These are phyloP conservation scores for Agrochola circellaris DNA, from an alignment of 2,888 invertebrate genomes.

Conservation along the genomic window DNA sequence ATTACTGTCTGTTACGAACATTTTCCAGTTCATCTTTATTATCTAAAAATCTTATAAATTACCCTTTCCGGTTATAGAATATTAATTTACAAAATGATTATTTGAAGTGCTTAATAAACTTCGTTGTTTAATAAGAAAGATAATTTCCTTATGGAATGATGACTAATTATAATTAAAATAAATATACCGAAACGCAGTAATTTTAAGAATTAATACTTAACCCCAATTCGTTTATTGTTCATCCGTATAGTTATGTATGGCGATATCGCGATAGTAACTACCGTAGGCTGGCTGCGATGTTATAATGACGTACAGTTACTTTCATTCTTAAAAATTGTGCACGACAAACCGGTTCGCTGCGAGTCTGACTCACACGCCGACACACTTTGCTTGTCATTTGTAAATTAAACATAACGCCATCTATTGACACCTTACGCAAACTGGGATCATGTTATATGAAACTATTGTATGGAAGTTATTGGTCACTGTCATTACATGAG, in stretches of 20 bases:
- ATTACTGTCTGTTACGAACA: conserved; percentile 36
- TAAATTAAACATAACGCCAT: conserved; percentile 52
- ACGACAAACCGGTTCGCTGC: conserved; percentile 45
- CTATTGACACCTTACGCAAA: conserved; percentile 30
- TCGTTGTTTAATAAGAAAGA: conserved; percentile 51
- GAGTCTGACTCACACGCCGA: conserved; percentile 52
- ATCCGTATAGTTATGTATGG: conserved; percentile 37
- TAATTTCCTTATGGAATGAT: conserved; percentile 48
- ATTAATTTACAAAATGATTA: conserved; percentile 44
- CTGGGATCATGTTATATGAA: neutral
- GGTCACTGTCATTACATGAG: conserved; percentile 5
- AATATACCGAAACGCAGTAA: conserved; percentile 23
- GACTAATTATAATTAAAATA: conserved; percentile 24
- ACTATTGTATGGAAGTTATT: neutral
- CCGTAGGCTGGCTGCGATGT: conserved; percentile 13
- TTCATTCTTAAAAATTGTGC: conserved; percentile 58
- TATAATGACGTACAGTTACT: conserved; percentile 54
- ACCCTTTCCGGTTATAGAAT: conserved; percentile 63
- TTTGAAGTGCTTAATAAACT: conserved; percentile 37
- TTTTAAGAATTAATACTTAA: conserved; percentile 22
- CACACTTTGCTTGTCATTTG: conserved; percentile 37
- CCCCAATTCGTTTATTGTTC: conserved; percentile 33
- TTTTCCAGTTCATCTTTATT: conserved; percentile 29
- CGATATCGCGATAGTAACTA: conserved; percentile 29
- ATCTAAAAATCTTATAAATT: conserved; percentile 57